These are phyloP conservation scores for fruit fly (Drosophila melanogaster) DNA, from an alignment of 1,140 invertebrate genomes.

Conservation along the genomic window DNA sequence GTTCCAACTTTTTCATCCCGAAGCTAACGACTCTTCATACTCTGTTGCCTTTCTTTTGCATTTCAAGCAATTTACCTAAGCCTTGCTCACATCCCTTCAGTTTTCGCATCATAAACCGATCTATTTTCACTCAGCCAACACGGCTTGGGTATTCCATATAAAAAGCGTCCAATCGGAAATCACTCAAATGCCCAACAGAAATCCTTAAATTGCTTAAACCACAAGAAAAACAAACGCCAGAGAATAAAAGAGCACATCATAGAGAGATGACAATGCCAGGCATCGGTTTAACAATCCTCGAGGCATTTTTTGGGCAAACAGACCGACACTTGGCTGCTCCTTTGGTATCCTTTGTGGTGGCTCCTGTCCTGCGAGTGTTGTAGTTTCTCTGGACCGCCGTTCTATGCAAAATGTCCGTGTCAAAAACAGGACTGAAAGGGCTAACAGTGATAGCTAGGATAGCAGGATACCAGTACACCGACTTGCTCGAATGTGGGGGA, in stretches of 20 bases:
- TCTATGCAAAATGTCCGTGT: constrained; percentile 61
- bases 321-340: constrained; percentile 70
- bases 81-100: constrained; percentile 17
- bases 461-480: neutral
- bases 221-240: constrained; percentile 38
- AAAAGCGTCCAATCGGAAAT: constrained; percentile 38
- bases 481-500: constrained; percentile 8
- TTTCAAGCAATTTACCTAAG: constrained; percentile 28
- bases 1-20: neutral
- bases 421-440: constrained; percentile 61
- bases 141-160: neutral
- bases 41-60: constrained; percentile 4
- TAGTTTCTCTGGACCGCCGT: constrained; percentile 43
- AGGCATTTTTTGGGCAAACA: constrained; percentile 68
- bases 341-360: constrained; percentile 63
- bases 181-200: constrained; percentile 50
- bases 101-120: constrained; percentile 32
- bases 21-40: neutral
- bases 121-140: constrained; percentile 41
- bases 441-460: constrained; percentile 18
- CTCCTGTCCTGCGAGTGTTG: constrained; percentile 22
- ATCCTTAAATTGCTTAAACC: constrained; percentile 59
- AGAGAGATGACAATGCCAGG: constrained; percentile 40
- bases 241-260: constrained; percentile 12
- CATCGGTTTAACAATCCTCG: constrained; percentile 49